Evolutionary conservation across 1,140 invertebrate species (phyloP), one percentile per base, ranked within the genome.

Genomic region (Nomia melanderi): DNA sequence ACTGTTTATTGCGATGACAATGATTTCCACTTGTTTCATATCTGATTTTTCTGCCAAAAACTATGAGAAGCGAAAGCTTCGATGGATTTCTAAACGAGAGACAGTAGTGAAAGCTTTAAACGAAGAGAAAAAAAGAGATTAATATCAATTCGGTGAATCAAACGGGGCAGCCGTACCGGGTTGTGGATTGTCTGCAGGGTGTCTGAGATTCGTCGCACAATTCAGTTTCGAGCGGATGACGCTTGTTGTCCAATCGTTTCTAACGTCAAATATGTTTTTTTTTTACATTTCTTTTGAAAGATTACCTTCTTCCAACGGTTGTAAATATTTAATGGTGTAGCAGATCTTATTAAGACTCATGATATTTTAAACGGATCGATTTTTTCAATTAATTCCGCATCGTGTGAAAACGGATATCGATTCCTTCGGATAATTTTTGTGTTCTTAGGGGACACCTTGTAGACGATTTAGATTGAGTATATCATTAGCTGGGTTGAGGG

Each of bases 401-500:
- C n/a, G n/a, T n/a, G n/a, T n/a, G n/a, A n/a, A n/a, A n/a, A n/a
- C n/a, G n/a, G n/a, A n/a, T n/a, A n/a, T n/a, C n/a, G n/a, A n/a
- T n/a, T n/a, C n/a, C n/a, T n/a, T n/a, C n/a, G n/a, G n/a, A n/a
- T n/a, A n/a, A n/a, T n/a, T 7, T 47, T 57, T 17, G 36, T 7
- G 47, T 17, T 64, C 33, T 33, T 1, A 14, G 17, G 17, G 31
- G 75, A 29, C 82, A 81, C 75, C 82, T 79, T 85, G 83, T 78
- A 62, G 79, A 83, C 75, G 54, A 56, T 69, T 77, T 72, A 78
- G 79, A 79, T 78, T 11, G 63, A 80, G 9, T 83, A 85, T 88
- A 82, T 82, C 81, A 85, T 79, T 88, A 91, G 88, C 90, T 91
- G 89, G 85, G 88, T 90, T 91, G 88, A 90, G 89, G 89, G 89